phyloP scores from a whole-genome alignment of 1,140 invertebrate species.

The Lethrus apterus region DNA sequence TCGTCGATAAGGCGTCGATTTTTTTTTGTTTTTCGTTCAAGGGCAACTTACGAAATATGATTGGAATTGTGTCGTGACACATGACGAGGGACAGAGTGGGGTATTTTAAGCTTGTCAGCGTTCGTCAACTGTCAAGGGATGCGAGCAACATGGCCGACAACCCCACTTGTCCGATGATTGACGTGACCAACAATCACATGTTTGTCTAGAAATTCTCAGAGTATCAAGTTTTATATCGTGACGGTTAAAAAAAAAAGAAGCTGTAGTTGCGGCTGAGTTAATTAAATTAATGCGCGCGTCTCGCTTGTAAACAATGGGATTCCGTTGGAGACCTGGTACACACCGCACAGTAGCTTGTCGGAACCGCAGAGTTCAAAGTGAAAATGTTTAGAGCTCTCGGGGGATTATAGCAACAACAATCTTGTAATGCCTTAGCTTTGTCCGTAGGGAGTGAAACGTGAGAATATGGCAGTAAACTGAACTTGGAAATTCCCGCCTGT shows the following conservation, averaged over 20 bases:
- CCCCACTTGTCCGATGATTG: conserved; percentile 36
- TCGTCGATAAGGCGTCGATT: too few species aligned
- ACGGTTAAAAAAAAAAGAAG: not conserved
- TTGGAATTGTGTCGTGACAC: too few species aligned
- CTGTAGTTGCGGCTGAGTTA: too few species aligned
- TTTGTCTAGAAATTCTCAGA: conserved; percentile 12
- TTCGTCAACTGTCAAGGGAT: conserved; percentile 35
- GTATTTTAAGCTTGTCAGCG: too few species aligned
- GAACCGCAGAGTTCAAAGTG: conserved; percentile 30
- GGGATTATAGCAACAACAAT: conserved; percentile 35
- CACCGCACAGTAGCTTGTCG: conserved; percentile 27
- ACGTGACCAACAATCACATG: conserved; percentile 36
- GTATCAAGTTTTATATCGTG: not conserved
- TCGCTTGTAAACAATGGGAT: too few species aligned
- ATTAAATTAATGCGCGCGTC: too few species aligned
- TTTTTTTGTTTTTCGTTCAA: too few species aligned
- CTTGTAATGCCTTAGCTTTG: conserved; percentile 30
- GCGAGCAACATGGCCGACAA: conserved; percentile 34
- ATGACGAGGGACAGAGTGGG: too few species aligned
- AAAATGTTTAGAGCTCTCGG: conserved; percentile 31
- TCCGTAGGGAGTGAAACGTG: conserved; percentile 30
- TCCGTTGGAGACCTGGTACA: too few species aligned
- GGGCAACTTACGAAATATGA: too few species aligned
- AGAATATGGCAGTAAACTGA: conserved; percentile 30
- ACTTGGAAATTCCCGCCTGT: conserved; percentile 28